Conservation (phyloP, 2,113 vertebrate genomes). For the Vidua chalybeata region DNA sequence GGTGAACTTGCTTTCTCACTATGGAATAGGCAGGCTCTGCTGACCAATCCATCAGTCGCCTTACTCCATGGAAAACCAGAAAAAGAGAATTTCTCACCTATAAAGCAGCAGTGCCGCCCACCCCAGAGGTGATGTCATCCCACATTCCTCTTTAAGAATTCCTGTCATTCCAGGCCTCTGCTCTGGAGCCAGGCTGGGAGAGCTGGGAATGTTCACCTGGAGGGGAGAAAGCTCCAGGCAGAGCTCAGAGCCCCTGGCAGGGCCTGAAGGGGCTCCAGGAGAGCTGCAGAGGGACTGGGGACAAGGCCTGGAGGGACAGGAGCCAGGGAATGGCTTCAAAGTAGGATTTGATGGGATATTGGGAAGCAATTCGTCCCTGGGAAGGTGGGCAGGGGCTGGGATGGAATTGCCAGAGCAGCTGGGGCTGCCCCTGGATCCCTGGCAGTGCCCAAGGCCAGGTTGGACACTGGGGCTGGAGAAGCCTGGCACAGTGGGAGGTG, state of each 20-base stretch:
- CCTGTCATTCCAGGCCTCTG: constrained; percentile 16
- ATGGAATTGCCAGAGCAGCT: neutral
- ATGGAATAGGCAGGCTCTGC: neutral
- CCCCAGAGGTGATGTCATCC: constrained; percentile 1
- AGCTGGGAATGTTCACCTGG: fast-evolving
- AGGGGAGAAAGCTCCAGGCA: neutral
- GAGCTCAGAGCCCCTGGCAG: neutral
- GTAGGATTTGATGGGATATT: neutral
- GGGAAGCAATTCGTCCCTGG: neutral
- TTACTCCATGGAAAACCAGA: neutral
- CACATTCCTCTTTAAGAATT: neutral
- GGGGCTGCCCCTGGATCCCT: neutral
- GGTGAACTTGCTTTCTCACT: neutral
- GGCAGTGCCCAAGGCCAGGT: neutral
- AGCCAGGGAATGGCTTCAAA: neutral
- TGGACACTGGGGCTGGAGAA: neutral
- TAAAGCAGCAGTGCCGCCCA: neutral
- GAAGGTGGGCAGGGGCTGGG: neutral
- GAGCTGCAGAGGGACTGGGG: neutral
- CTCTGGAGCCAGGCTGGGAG: neutral
- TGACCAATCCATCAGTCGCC: neutral
- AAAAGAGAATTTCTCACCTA: constrained; percentile 28
- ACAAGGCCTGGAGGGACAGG: neutral
- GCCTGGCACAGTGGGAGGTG: neutral
- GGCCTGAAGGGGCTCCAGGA: neutral